Evolutionary conservation across 1,140 invertebrate genomes (phyloP), one percentile per base, ranked within the genome.

Genomic region (Nasonia longicornis): DNA sequence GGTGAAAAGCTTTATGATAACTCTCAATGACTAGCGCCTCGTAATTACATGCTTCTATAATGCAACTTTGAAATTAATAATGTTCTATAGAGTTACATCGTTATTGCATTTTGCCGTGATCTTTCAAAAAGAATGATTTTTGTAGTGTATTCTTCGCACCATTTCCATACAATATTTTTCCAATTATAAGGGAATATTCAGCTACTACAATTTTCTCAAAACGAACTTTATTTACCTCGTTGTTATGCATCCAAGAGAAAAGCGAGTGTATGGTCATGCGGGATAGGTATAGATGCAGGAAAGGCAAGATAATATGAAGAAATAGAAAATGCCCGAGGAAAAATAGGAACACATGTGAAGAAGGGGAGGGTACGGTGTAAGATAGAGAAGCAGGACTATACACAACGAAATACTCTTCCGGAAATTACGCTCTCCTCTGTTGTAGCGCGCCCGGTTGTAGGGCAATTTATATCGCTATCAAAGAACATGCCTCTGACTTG

Each of bases 381-480:
- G 26, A 31, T 31, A 29, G 4, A 31, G 64, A 67, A 26, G 8
- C 64, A 29, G 64, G 26, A 4, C 26, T 3, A 38, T 66, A 22
- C 3, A 76, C 6, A 22, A 42, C 11, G 45, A 76, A 76, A 76
- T 67, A 66, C 16, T 31, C 38, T 29, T 31, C 52, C 58, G 74
- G 74, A 76, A 76, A 76, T 76, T 64, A 66, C 74, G 29, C 52
- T 66, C 63, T 76, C 20, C 29, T 42, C 35, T 45, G 29, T 38
- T 7, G 31, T 31, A 4, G 14, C 12, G 20, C 58, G 8, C 66
- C 52, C n/a, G 74, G 63, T 76, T n/a, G 63, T 66, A 66, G 63
- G 11, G 26, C 16, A 31, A 74, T 58, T 20, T 31, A 58, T 38
- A 74, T 29, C 38, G 16, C 2, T 29, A 29, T 73, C n/a, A 48